Evolutionary conservation across 2,797 vertebrate genomes (phyloP).

Genomic region (Pangasius djambal): DNA sequence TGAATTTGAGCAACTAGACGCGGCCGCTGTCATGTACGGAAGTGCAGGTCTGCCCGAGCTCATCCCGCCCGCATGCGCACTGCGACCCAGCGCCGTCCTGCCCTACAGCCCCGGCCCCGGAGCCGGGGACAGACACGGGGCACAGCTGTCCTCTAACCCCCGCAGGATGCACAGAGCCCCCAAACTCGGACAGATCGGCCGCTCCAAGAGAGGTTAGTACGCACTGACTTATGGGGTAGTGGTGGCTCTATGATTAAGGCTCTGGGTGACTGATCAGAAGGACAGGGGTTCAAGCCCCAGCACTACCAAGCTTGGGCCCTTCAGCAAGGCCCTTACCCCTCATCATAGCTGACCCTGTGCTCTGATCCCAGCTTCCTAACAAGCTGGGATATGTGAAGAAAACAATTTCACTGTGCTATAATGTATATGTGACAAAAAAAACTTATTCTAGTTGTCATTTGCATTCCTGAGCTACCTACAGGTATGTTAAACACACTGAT

Average conservation of each 20-base stretch:
- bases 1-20: conserved; percentile 54
- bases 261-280: too few relatives aligned
- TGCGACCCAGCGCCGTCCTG: conserved; percentile 68
- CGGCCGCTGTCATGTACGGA: conserved; percentile 73
- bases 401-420: too few relatives aligned
- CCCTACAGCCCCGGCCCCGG: conserved; percentile 71
- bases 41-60: conserved; percentile 76
- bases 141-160: conserved; percentile 55
- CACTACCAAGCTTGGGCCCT: too few relatives aligned
- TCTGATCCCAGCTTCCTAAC: too few relatives aligned
- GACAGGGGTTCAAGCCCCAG: too few relatives aligned
- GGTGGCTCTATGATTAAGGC: too few relatives aligned
- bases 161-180: conserved; percentile 76
- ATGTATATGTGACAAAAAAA: too few relatives aligned
- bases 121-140: conserved; percentile 57
- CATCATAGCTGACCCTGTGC: too few relatives aligned
- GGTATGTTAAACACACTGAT: not conserved
- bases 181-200: conserved; percentile 80
- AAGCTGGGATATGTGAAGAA: too few relatives aligned
- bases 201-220: conserved; percentile 77
- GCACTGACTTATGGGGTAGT: not conserved
- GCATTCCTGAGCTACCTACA: not conserved
- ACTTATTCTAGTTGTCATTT: too few relatives aligned
- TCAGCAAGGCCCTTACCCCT: too few relatives aligned
- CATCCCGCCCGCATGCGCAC: conserved; percentile 67